Conservation (phyloP, 1,140 invertebrate species). For the Eurosta solidaginis region DNA sequence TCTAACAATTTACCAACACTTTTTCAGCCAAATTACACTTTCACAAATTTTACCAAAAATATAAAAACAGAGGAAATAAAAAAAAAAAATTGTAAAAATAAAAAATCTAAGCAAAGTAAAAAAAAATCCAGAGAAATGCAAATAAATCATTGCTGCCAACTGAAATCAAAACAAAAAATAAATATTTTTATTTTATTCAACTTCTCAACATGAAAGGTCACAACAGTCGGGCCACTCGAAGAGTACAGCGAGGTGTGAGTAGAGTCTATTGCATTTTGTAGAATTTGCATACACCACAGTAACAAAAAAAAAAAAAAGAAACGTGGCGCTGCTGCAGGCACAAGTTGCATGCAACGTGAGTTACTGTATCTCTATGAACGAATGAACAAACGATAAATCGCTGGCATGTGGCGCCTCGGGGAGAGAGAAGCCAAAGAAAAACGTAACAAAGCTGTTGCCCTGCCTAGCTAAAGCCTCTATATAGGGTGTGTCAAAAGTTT, state of each 20-base stretch:
- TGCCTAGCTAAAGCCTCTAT: no score
- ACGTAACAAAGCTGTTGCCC: no score
- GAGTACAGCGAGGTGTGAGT: not conserved
- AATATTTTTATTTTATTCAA: not conserved
- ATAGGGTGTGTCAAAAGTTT: no score
- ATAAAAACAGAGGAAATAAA: not conserved
- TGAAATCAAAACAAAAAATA: not conserved
- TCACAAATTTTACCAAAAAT: not conserved
- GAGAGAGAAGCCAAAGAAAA: not conserved
- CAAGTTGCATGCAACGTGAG: constrained; percentile 3
- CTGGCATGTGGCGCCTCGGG: not conserved
- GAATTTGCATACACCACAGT: constrained; percentile 14
- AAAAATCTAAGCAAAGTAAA: not conserved
- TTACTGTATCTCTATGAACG: not conserved
- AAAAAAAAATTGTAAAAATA: not conserved
- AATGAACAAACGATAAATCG: constrained; percentile 23
- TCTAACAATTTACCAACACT: not conserved
- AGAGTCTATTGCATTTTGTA: not conserved
- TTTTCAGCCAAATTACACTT: constrained; percentile 24
- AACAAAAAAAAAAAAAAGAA: not conserved
- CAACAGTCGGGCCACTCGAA: not conserved
- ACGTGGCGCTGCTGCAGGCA: constrained; percentile 1
- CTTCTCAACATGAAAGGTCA: not conserved
- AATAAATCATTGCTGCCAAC: constrained; percentile 25
- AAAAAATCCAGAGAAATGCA: not conserved